Percentiles rank a stretch among this genome's conserved stretches.
Evolutionary conservation across 2,888 invertebrate species (phyloP).

Genomic region (Mesorhabditis spiculigera): DNA sequence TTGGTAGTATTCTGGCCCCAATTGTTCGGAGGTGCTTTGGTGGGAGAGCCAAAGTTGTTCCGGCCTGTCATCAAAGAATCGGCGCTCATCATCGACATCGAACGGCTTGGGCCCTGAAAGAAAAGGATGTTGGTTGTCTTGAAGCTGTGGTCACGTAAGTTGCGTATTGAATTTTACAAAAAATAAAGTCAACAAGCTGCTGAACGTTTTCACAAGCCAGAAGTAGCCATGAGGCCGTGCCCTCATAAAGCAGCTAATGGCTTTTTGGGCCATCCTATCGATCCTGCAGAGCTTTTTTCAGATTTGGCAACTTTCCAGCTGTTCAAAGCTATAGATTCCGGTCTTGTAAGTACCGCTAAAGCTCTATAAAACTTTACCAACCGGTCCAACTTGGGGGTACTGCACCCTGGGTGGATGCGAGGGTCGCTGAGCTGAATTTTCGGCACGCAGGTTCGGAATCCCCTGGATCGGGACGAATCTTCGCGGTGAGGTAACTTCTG

Average conservation of each 20-base stretch:
- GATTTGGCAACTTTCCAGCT: too few relatives aligned
- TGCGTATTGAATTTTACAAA: too few relatives aligned
- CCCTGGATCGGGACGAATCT: slow-evolving; percentile 51
- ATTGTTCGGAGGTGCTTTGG: neutral
- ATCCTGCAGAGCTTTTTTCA: too few relatives aligned
- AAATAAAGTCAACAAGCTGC: too few relatives aligned
- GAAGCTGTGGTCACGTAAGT: too few relatives aligned
- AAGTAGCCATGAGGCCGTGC: too few relatives aligned
- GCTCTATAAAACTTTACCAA: neutral
- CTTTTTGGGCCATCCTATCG: too few relatives aligned
- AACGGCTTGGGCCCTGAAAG: slow-evolving; percentile 26
- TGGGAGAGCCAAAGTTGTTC: neutral
- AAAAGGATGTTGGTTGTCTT: too few relatives aligned
- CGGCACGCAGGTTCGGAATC: slow-evolving; percentile 48
- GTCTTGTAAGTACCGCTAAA: too few relatives aligned
- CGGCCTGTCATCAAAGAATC: slow-evolving; percentile 31
- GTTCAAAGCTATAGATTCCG: too few relatives aligned
- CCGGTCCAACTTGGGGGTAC: neutral
- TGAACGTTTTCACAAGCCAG: too few relatives aligned
- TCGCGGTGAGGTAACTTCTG: slow-evolving; percentile 37
- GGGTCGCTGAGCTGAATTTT: slow-evolving; percentile 43
- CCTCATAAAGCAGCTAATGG: too few relatives aligned
- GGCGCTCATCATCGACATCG: slow-evolving; percentile 39
- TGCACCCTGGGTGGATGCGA: slow-evolving; percentile 37
- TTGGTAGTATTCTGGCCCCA: neutral